These are phyloP conservation scores for Endotricha flammealis DNA, from an alignment of 2,888 invertebrate species.

Conservation along the genomic window DNA sequence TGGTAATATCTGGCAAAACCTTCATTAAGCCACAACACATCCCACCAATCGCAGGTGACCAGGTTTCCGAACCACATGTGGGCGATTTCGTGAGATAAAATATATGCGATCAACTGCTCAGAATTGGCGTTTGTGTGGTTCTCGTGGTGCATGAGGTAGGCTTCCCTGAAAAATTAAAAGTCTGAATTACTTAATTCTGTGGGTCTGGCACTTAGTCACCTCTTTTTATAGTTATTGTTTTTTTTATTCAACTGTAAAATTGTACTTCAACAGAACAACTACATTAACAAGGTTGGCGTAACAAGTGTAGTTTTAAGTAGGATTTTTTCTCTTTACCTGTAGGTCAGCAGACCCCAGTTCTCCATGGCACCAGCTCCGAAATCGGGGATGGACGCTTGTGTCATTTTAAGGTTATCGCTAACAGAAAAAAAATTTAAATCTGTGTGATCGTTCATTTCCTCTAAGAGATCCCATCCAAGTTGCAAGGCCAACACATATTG, in stretches of 20 bases:
- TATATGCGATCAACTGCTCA: slow-evolving; percentile 76
- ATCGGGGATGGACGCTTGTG: slow-evolving; percentile 88
- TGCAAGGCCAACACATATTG: slow-evolving; percentile 62
- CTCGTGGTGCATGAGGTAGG: slow-evolving; percentile 61
- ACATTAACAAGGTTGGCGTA: no score
- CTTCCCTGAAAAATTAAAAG: slow-evolving; percentile 60
- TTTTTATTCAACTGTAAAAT: no score
- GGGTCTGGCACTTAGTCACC: no score
- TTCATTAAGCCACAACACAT: slow-evolving; percentile 81
- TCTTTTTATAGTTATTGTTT: no score
- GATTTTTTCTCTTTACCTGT: slow-evolving; percentile 80
- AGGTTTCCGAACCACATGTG: slow-evolving; percentile 87
- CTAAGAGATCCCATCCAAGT: slow-evolving; percentile 59
- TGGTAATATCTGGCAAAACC: slow-evolving; percentile 86
- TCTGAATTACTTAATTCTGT: no score
- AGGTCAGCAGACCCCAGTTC: slow-evolving; percentile 90
- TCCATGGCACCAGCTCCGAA: slow-evolving; percentile 90
- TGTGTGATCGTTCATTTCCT: slow-evolving; percentile 78
- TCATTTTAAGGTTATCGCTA: slow-evolving; percentile 71
- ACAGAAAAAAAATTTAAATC: slow-evolving; percentile 64
- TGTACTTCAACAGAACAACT: no score
- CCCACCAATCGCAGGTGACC: slow-evolving; percentile 82
- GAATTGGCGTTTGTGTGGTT: slow-evolving; percentile 53
- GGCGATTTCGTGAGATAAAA: slow-evolving; percentile 83
- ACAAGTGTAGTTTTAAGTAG: no score